phyloP scores from a whole-genome alignment of 2,113 vertebrate genomes.

The Stercorarius parasiticus region DNA sequence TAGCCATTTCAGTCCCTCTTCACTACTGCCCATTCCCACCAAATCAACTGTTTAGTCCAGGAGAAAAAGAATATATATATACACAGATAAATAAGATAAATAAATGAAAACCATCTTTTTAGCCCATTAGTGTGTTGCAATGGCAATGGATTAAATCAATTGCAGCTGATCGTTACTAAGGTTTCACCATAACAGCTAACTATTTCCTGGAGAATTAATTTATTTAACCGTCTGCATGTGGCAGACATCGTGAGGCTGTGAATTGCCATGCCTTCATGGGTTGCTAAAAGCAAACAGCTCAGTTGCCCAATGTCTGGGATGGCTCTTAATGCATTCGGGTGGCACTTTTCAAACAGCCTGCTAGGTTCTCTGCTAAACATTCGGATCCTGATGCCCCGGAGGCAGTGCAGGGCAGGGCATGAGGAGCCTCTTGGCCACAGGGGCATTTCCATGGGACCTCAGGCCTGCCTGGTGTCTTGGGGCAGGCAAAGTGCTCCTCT shows the following conservation, averaged over 20 bases:
- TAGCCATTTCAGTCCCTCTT: neutral
- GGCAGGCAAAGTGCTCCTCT: neutral
- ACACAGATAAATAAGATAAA: neutral
- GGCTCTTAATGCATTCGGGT: accelerated
- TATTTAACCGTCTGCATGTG: neutral
- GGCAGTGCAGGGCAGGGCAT: too few species aligned
- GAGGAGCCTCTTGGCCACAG: neutral
- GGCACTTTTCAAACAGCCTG: neutral
- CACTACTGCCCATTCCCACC: neutral
- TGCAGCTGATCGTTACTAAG: neutral
- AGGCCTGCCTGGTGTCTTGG: neutral
- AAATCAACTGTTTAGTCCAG: neutral
- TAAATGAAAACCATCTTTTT: slow-evolving; percentile 38
- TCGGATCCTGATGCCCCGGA: neutral
- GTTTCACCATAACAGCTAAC: neutral
- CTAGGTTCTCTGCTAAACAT: neutral
- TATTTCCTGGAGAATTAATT: slow-evolving; percentile 23
- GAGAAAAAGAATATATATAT: neutral
- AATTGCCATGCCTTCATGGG: neutral
- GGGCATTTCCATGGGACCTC: neutral
- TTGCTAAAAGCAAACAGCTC: neutral
- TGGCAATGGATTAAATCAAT: neutral
- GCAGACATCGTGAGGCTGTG: neutral
- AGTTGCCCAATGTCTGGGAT: neutral
- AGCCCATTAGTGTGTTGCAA: neutral